Base-by-base conservation (phyloP, 2,797 vertebrate genomes). In the Siniperca undulata region DNA sequence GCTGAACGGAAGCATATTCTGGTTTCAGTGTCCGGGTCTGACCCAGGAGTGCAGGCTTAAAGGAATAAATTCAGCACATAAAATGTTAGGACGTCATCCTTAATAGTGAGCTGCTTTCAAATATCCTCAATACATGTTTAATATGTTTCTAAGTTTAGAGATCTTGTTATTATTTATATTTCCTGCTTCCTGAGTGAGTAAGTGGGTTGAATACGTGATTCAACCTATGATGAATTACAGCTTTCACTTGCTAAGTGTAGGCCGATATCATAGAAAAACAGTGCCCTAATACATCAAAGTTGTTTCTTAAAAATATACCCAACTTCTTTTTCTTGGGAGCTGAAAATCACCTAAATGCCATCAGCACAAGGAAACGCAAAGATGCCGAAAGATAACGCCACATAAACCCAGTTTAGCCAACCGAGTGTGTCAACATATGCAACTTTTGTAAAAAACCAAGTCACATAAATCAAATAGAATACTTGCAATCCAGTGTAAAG, bases 1-100 rank as follows among this genome's bases (percentile, higher is more conserved):
- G 88, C 77, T 60, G 59, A 87, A 58, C 24, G 50, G 69, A 90
- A 89, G 70, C 48, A 40, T 17, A 84, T 84, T 86, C 65, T 78
- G 80, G 53, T 82, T 88, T 83, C 50, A 44, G 71, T 20, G n/a
- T 74, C 20, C 19, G 0, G 61, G 66, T 72, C 20, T 74, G 72
- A 80, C 53, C 58, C 83, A 69, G 53, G 52, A 87, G 70, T 40
- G 48, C 27, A 10, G 36, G 65, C 71, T 89, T 74, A 34, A 48
- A 70, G 77, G 36, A 56, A 77, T 19, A 20, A 17, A 73, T 68
- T 82, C 80, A 64, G 36, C 3, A 27, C 64, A 66, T 50, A 36
- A 83, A 78, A 70, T 70, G 70, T 76, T 22, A 73, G 53, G 58
- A 68, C 12, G 46, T 56, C 22, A 1, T 58, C 52, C 36, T 24